Percentiles rank a stretch among this genome's conserved stretches.
Evolutionary conservation across 2,113 vertebrate genomes (phyloP).

Genomic region (Triplophysa dalaica): DNA sequence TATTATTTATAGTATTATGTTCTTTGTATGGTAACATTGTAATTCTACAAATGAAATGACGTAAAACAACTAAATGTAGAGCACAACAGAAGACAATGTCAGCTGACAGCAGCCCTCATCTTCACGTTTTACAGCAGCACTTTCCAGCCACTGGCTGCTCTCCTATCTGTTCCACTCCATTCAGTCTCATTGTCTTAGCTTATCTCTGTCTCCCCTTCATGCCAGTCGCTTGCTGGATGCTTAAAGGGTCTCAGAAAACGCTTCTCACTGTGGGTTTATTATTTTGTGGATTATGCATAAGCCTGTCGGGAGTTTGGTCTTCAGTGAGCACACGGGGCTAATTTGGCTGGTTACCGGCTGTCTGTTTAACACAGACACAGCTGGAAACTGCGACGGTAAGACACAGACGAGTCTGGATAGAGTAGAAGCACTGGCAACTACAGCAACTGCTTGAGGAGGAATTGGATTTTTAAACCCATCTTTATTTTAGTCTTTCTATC

Average conservation of each 20-base stretch:
- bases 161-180: slow-evolving; percentile 57
- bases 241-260: slow-evolving; percentile 50
- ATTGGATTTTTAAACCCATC: slow-evolving; percentile 15
- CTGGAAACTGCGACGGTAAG: slow-evolving; percentile 6
- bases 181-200: slow-evolving; percentile 61
- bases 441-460: slow-evolving; percentile 25
- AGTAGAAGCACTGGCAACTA: slow-evolving; percentile 5
- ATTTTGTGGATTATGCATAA: slow-evolving; percentile 42
- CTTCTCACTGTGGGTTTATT: slow-evolving; percentile 36
- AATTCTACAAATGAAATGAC: not conserved
- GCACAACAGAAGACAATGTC: not conserved
- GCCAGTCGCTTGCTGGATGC: slow-evolving; percentile 47
- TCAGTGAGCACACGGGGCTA: slow-evolving; percentile 9
- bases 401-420: slow-evolving; percentile 23
- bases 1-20: not conserved
- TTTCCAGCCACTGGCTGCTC: slow-evolving; percentile 25
- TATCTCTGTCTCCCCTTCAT: slow-evolving; percentile 54
- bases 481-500: slow-evolving; percentile 1
- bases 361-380: not conserved
- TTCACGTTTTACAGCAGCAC: not conserved
- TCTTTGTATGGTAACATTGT: not conserved
- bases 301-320: slow-evolving; percentile 34
- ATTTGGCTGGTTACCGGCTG: slow-evolving; percentile 33
- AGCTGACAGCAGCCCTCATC: slow-evolving; percentile 18
- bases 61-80: not conserved